These are phyloP conservation scores for Strigamia transsilvanica DNA, from an alignment of 2,888 invertebrate species.

Conservation along the genomic window DNA sequence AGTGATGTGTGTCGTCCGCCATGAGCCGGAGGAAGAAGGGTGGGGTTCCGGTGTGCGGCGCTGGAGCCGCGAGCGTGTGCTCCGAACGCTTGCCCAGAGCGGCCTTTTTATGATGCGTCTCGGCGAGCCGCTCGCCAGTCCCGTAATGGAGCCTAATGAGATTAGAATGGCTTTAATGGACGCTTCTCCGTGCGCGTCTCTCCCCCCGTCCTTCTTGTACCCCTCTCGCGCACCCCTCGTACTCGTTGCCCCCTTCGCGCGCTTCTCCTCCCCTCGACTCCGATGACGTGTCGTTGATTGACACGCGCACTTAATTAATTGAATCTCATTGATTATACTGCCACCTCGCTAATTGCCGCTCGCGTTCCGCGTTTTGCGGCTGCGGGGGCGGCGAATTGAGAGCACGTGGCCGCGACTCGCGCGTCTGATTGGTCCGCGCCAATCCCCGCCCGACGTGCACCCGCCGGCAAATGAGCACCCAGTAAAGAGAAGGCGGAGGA, in stretches of 20 bases:
- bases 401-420: not conserved
- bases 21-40: not conserved
- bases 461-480: slow-evolving; percentile 46
- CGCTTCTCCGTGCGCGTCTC: not conserved
- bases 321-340: slow-evolving; percentile 53
- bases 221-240: slow-evolving; percentile 23
- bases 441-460: slow-evolving; percentile 43
- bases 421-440: not conserved
- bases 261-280: slow-evolving; percentile 1
- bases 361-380: slow-evolving; percentile 37
- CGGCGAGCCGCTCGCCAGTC: slow-evolving; percentile 9
- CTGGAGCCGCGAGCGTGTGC: slow-evolving; percentile 37
- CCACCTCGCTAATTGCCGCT: slow-evolving; percentile 52
- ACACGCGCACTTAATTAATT: slow-evolving; percentile 54
- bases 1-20: slow-evolving; percentile 40
- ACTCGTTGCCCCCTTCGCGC: not conserved
- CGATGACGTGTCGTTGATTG: slow-evolving; percentile 52
- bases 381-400: slow-evolving; percentile 46
- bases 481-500: slow-evolving; percentile 21
- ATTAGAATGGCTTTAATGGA: slow-evolving; percentile 51
- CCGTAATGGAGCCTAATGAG: slow-evolving; percentile 50
- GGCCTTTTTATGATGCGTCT: slow-evolving; percentile 50
- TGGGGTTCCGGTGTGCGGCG: not conserved
- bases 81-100: slow-evolving; percentile 39
- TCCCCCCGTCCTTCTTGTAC: not conserved